Percentiles rank a stretch among this genome's conserved stretches.
phyloP scores from a whole-genome alignment of 2,113 vertebrate genomes.

The Pseudopodoces humilis region DNA sequence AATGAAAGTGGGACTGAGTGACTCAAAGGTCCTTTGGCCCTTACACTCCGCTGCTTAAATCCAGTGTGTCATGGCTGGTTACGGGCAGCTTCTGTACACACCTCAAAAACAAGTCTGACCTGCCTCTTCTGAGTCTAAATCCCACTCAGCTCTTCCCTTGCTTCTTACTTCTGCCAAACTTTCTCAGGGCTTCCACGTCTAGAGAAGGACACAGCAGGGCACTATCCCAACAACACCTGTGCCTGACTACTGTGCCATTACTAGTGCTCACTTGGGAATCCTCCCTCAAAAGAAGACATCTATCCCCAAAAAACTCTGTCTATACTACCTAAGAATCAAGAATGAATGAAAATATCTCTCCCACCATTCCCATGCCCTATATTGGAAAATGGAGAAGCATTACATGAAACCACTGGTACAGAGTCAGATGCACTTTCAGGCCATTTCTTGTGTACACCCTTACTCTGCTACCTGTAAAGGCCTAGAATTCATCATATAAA shows the following conservation, averaged over 20 bases:
- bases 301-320: not conserved
- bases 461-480: not conserved
- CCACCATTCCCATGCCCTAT: not conserved
- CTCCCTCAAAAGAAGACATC: not conserved
- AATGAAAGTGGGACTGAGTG: not conserved
- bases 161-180: not conserved
- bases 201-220: not conserved
- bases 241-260: not conserved
- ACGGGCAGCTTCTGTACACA: not conserved
- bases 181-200: not conserved
- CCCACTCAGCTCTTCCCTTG: not conserved
- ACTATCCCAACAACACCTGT: too few species aligned
- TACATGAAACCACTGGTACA: not conserved
- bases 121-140: not conserved
- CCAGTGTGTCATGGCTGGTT: rapidly evolving
- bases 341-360: not conserved
- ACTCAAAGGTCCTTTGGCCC: not conserved
- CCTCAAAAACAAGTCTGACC: not conserved
- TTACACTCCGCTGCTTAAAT: not conserved
- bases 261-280: not conserved
- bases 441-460: not conserved
- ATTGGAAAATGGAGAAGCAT: not conserved
- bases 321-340: not conserved
- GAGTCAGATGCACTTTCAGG: not conserved
- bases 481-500: not conserved